Percentiles rank a stretch among this genome's conserved stretches.
Conservation (phyloP, 2,888 invertebrate species). For the Mimumesa dahlbomi region DNA sequence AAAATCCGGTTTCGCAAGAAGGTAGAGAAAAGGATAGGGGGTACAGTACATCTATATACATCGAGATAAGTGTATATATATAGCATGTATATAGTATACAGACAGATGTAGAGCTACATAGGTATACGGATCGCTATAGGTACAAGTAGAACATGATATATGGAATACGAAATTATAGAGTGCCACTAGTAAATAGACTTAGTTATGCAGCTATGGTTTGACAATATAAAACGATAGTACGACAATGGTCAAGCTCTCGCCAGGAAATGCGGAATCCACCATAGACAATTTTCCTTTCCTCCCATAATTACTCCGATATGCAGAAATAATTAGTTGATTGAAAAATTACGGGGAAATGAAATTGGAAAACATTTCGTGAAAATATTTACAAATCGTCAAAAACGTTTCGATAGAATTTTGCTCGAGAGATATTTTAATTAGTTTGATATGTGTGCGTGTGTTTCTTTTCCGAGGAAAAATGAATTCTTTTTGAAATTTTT, state of each 20-base stretch:
- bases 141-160: slow-evolving; percentile 61
- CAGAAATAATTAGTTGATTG: no score
- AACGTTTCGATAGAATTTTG: no score
- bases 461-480: no score
- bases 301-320: no score
- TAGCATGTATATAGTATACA: slow-evolving; percentile 68
- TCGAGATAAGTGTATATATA: slow-evolving; percentile 59
- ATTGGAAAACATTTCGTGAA: no score
- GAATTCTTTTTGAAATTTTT: no score
- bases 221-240: slow-evolving; percentile 51
- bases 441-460: no score
- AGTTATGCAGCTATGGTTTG: slow-evolving; percentile 44
- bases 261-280: slow-evolving; percentile 38
- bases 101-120: slow-evolving; percentile 73
- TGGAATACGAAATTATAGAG: slow-evolving; percentile 58
- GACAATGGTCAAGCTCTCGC: slow-evolving; percentile 49
- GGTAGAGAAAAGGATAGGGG: slow-evolving; percentile 36
- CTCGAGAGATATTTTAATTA: no score
- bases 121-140: slow-evolving; percentile 72
- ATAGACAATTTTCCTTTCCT: neutral
- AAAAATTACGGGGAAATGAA: no score
- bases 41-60: slow-evolving; percentile 57
- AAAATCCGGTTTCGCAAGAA: slow-evolving; percentile 17
- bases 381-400: no score
- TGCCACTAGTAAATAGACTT: slow-evolving; percentile 47